Percentiles rank a stretch among this genome's conserved stretches.
Evolutionary conservation across 1,140 invertebrate species (phyloP).

Genomic region (Stegodyphus dumicola): DNA sequence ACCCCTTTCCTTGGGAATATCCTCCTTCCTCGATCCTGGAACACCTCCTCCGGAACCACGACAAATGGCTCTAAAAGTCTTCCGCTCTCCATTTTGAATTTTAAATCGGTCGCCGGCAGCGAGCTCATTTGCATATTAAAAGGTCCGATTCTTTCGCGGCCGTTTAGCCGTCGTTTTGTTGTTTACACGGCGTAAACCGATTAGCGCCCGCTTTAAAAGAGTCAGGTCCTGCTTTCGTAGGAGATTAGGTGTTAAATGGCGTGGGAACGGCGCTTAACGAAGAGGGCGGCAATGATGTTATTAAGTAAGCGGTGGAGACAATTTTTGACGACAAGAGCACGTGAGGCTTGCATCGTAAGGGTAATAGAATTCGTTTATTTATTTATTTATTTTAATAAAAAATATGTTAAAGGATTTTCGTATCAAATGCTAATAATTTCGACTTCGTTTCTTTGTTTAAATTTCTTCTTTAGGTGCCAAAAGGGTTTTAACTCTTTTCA

Average conservation of each 20-base stretch:
- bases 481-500: too few species aligned
- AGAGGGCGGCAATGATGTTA: not conserved
- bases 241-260: not conserved
- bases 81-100: slow-evolving; percentile 19
- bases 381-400: too few species aligned
- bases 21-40: slow-evolving; percentile 17
- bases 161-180: slow-evolving; percentile 32
- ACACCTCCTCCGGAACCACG: not conserved
- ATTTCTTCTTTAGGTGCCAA: too few species aligned
- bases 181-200: slow-evolving; percentile 32
- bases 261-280: not conserved
- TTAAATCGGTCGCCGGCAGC: slow-evolving; percentile 4
- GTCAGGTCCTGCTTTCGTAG: not conserved
- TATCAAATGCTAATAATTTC: too few species aligned
- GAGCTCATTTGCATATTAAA: slow-evolving; percentile 42
- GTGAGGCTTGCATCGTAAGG: not conserved
- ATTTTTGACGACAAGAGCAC: not conserved
- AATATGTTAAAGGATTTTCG: too few species aligned
- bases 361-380: too few species aligned
- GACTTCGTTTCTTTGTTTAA: too few species aligned
- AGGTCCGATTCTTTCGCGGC: slow-evolving; percentile 24
- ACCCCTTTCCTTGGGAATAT: not conserved
- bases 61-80: not conserved
- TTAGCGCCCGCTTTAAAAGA: not conserved
- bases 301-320: not conserved